Evolutionary conservation across 2,113 vertebrate species (phyloP).

Genomic region (Mystacornis crossleyi): DNA sequence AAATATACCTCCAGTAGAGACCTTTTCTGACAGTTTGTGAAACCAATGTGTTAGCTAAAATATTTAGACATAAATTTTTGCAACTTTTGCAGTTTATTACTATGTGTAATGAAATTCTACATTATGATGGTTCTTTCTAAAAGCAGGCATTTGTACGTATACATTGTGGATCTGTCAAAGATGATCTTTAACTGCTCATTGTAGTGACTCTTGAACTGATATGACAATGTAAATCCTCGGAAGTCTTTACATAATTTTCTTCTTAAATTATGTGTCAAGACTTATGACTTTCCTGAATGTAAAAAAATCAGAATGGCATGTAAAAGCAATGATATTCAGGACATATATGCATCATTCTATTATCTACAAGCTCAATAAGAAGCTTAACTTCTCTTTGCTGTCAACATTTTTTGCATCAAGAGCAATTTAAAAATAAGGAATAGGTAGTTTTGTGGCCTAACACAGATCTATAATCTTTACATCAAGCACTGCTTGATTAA

Average conservation of each 20-base stretch:
- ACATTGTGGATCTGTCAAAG: background rate
- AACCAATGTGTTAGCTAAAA: background rate
- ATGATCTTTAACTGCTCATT: background rate
- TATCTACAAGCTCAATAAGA: background rate
- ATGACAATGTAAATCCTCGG: background rate
- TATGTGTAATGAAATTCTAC: background rate
- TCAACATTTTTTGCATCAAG: background rate
- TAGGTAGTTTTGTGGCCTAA: background rate
- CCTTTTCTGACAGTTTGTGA: background rate
- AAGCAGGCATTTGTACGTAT: background rate
- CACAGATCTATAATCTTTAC: background rate
- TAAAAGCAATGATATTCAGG: background rate
- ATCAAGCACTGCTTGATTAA: background rate
- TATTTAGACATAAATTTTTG: background rate
- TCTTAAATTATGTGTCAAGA: background rate
- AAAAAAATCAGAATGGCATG: background rate
- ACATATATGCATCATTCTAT: background rate
- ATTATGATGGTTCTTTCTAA: background rate
- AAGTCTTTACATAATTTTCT: background rate
- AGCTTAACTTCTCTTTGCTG: background rate
- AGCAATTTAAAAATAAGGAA: background rate
- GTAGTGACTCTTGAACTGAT: background rate
- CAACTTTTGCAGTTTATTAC: background rate
- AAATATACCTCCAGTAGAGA: background rate
- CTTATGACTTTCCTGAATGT: background rate